Conservation (phyloP, 1,140 invertebrate species). For the Papilio glaucus region DNA sequence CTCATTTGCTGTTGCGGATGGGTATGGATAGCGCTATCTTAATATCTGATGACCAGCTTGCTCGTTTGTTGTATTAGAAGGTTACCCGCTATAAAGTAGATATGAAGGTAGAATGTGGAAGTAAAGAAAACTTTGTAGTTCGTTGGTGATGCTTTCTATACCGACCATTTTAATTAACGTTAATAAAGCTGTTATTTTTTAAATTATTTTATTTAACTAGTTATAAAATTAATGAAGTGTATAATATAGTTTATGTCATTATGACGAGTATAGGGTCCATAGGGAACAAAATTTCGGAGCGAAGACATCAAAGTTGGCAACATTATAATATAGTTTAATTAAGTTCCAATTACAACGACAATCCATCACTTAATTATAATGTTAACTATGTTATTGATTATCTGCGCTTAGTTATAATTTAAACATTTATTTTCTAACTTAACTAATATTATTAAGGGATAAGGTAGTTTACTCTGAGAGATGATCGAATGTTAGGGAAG, state of each 20-base stretch:
- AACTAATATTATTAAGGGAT: too few species aligned
- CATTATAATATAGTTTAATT: conserved; percentile 17
- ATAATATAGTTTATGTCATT: background rate
- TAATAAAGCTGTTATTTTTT: background rate
- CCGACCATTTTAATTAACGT: background rate
- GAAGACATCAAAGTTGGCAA: background rate
- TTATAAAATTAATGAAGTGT: background rate
- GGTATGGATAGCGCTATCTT: too few species aligned
- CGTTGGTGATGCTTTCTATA: too few species aligned
- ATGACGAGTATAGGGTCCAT: background rate
- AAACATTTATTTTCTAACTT: too few species aligned
- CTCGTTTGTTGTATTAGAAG: too few species aligned
- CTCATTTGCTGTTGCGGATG: too few species aligned
- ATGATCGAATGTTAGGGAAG: too few species aligned
- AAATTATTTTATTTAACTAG: background rate
- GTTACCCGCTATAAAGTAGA: too few species aligned
- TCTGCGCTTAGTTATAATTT: background rate
- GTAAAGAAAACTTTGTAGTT: too few species aligned
- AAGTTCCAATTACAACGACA: background rate
- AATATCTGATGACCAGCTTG: too few species aligned
- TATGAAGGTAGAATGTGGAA: too few species aligned
- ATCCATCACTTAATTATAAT: conserved; percentile 1
- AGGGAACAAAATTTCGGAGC: background rate
- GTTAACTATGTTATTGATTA: background rate
- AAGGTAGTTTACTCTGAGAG: too few species aligned